These are phyloP conservation scores for Myrmecophaga tridactyla DNA, from an alignment of 2,113 vertebrate genomes.

Conservation along the genomic window DNA sequence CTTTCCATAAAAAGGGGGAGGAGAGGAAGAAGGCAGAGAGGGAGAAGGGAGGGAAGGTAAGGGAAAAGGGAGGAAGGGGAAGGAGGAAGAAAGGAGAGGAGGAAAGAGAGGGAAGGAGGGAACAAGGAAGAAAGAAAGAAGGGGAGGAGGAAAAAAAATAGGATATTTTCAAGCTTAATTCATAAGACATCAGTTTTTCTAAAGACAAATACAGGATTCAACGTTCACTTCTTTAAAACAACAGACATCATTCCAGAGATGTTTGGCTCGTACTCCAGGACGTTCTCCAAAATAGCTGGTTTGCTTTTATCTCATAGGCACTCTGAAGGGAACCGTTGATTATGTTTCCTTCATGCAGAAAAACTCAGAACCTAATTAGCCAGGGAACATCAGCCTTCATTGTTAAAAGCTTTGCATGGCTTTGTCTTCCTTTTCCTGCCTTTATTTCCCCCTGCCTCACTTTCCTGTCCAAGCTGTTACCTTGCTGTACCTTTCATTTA, in stretches of 20 bases:
- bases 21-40: no score
- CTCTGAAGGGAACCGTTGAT: not conserved
- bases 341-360: not conserved
- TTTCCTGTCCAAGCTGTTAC: not conserved
- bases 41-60: no score
- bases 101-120: no score
- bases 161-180: not conserved
- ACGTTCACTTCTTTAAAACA: constrained; percentile 26
- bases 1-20: not conserved
- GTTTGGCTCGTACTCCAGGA: not conserved
- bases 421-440: not conserved
- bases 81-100: no score
- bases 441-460: not conserved
- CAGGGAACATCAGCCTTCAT: not conserved
- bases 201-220: not conserved
- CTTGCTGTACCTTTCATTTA: not conserved
- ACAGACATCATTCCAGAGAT: constrained; percentile 7
- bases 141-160: not conserved
- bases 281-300: not conserved
- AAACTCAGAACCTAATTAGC: constrained; percentile 32
- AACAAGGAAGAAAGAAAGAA: no score
- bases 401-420: not conserved
- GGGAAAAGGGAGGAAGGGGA: not conserved
- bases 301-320: not conserved
- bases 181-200: not conserved